Base-by-base conservation (phyloP, 2,113 vertebrate genomes). In the Hyperoodon ampullatus region DNA sequence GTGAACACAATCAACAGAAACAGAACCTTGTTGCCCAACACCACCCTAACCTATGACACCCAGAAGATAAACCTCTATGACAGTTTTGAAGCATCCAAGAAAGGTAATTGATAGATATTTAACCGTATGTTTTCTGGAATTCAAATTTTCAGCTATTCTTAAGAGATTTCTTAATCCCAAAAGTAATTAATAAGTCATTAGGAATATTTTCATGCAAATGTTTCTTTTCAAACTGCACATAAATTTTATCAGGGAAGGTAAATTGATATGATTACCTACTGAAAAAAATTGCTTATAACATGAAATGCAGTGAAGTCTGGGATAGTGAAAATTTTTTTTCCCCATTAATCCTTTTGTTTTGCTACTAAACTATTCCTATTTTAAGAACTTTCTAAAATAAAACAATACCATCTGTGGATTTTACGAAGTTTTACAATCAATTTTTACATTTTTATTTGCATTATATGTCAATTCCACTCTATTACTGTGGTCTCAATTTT, bases 1-100 rank as follows among this genome's bases (percentile, higher is more conserved):
- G 99, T 99, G 98, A 99, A 99, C 97, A 99, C 99, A 98, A 99
- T 99, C 99, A 99, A 99, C 99, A 99, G 99, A 98, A 99, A 99
- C 98, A 99, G 99, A 98, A 99, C 99, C 80, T 98, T 99, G 98
- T 98, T 99, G 98, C 99, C 99, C 98, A 99, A 99, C 98, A 99
- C 99, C 75, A 99, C 99, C 2, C 98, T 99, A 94, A 99, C 99
- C 30, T 99, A 99, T 0, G 99, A 99, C 92, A 99, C 99, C 92
- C 99, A 99, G 98, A 99, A 99, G 99, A 99, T 99, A 99, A 99
- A 99, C 97, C 99, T 99, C 97, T 99, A 99, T 82, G 99, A 99
- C 98, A 99, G 99, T 97, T 99, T 99, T 92, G 99, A 99, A 98
- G 99, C 99, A 98, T 99, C 99, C 93, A 99, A 99, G 97, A 99